Evolutionary conservation across 1,140 invertebrate species (phyloP).

Genomic region (Heliconius hermathena): DNA sequence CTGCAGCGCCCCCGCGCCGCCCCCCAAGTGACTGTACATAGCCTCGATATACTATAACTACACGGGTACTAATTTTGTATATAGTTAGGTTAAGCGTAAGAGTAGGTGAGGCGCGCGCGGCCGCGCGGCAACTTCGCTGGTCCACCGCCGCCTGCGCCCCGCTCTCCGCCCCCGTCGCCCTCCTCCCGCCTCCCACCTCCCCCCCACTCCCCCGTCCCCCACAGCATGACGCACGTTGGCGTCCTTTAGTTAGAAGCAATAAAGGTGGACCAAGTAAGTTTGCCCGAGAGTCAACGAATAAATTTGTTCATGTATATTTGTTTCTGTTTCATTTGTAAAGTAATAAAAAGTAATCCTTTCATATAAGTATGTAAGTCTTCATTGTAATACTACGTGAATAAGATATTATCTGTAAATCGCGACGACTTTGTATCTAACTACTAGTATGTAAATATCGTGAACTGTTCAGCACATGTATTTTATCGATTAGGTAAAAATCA

Average conservation of each 20-base stretch:
- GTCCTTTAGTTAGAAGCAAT: slow-evolving; percentile 73
- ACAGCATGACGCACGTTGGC: slow-evolving; percentile 31
- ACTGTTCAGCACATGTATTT: slow-evolving; percentile 39
- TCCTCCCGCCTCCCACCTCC: slow-evolving; percentile 28
- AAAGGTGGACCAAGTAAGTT: slow-evolving; percentile 79
- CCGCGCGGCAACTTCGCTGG: slow-evolving; percentile 63
- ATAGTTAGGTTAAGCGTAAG: slow-evolving; percentile 71
- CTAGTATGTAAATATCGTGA: slow-evolving; percentile 40
- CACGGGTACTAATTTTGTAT: slow-evolving; percentile 75
- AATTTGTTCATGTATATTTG: slow-evolving; percentile 67
- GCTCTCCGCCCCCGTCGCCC: slow-evolving; percentile 23
- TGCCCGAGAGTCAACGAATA: slow-evolving; percentile 77
- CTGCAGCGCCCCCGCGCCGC: slow-evolving; percentile 32
- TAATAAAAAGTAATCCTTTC: slow-evolving; percentile 22
- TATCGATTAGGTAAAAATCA: slow-evolving; percentile 40
- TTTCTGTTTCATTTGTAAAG: slow-evolving; percentile 50
- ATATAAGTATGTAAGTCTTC: slow-evolving; percentile 9
- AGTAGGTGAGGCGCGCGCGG: slow-evolving; percentile 59
- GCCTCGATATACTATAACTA: slow-evolving; percentile 58
- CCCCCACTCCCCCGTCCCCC: slow-evolving; percentile 26
- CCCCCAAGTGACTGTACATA: slow-evolving; percentile 60
- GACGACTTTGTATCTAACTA: slow-evolving; percentile 33
- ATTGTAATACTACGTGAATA: slow-evolving; percentile 17
- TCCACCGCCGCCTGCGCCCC: slow-evolving; percentile 59
- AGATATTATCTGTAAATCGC: slow-evolving; percentile 25